These are phyloP conservation scores for Zaprionus ornatus DNA, from an alignment of 1,140 invertebrate species.

Conservation along the genomic window DNA sequence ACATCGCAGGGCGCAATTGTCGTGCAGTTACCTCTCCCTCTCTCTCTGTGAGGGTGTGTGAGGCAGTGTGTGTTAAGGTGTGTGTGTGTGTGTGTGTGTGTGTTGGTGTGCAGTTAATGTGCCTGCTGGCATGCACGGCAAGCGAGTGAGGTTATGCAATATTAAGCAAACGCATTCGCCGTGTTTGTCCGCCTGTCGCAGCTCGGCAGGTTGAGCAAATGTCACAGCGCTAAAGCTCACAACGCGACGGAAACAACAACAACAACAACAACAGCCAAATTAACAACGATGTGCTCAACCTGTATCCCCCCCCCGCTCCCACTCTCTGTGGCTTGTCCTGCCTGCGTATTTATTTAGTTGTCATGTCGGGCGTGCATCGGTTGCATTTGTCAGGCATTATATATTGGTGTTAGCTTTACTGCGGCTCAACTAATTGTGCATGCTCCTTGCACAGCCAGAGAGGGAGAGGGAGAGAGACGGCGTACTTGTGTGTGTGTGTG, in stretches of 20 bases:
- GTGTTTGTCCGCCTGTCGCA: slow-evolving; percentile 52
- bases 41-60: not conserved
- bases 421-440: slow-evolving; percentile 77
- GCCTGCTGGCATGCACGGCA: slow-evolving; percentile 73
- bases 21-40: not conserved
- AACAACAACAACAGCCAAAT: slow-evolving; percentile 26
- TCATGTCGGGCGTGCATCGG: slow-evolving; percentile 23
- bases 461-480: not conserved
- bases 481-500: slow-evolving; percentile 21
- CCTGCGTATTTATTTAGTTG: slow-evolving; percentile 46
- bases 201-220: slow-evolving; percentile 69
- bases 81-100: slow-evolving; percentile 2
- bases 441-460: slow-evolving; percentile 14
- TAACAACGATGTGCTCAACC: slow-evolving; percentile 21
- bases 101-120: slow-evolving; percentile 69
- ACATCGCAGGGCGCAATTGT: slow-evolving; percentile 47
- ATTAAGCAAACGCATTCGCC: slow-evolving; percentile 69
- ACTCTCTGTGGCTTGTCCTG: not conserved
- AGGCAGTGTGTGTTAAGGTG: not conserved
- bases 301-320: not conserved
- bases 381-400: slow-evolving; percentile 59
- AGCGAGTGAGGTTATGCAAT: slow-evolving; percentile 66
- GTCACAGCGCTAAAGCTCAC: slow-evolving; percentile 67
- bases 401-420: slow-evolving; percentile 66
- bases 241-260: slow-evolving; percentile 35